phyloP scores from a whole-genome alignment of 1,140 invertebrate species.

The Pseudomyrmex concolor region DNA sequence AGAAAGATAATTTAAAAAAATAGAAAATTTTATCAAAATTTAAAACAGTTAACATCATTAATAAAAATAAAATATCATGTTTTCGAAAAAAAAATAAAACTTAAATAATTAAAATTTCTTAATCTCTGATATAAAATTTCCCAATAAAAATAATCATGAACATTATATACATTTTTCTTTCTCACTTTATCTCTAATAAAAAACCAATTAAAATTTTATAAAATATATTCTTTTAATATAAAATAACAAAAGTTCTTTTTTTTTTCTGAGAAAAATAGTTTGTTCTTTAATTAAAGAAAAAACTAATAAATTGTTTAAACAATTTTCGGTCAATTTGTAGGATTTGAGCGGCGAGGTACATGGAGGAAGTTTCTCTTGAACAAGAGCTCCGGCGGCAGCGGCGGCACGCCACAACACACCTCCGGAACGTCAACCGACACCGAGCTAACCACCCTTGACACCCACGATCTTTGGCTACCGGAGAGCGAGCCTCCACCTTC shows the following conservation, averaged over 20 bases:
- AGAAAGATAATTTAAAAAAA: not conserved
- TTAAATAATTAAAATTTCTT: too few species aligned
- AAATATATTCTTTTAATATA: not conserved
- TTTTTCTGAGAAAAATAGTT: not conserved
- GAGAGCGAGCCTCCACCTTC: slow-evolving; percentile 92
- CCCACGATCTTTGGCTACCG: slow-evolving; percentile 92
- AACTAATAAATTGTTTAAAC: slow-evolving; percentile 5
- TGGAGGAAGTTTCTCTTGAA: slow-evolving; percentile 87
- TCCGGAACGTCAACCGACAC: slow-evolving; percentile 92
- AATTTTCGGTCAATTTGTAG: slow-evolving; percentile 54
- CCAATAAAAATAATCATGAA: too few species aligned
- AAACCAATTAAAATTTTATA: not conserved
- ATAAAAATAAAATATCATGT: too few species aligned
- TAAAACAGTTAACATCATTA: too few species aligned
- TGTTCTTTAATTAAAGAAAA: slow-evolving; percentile 17
- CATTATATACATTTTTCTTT: too few species aligned
- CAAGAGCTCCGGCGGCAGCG: slow-evolving; percentile 75
- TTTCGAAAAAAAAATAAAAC: too few species aligned
- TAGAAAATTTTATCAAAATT: not conserved
- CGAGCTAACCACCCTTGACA: slow-evolving; percentile 91
- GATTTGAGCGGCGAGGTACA: slow-evolving; percentile 87
- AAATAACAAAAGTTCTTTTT: not conserved
- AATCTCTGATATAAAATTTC: too few species aligned
- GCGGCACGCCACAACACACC: slow-evolving; percentile 88
- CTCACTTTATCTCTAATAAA: too few species aligned